phyloP scores from a whole-genome alignment of 2,888 invertebrate species.

The Sipha maydis region DNA sequence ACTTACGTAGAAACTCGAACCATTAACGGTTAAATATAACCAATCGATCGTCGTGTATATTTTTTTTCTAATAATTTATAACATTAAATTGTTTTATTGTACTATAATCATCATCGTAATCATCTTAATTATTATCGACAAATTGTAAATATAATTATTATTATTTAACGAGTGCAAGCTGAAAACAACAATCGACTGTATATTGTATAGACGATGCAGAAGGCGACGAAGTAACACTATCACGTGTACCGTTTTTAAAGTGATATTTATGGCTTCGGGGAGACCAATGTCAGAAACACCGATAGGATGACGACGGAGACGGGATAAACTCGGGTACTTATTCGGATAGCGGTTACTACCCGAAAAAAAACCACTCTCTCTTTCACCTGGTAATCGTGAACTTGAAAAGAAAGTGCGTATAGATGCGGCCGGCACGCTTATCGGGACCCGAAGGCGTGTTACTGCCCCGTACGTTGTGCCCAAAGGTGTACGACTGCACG shows the following conservation, averaged over 20 bases:
- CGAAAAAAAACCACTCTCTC: slow-evolving; percentile 55
- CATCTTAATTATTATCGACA: not conserved
- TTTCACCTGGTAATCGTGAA: slow-evolving; percentile 56
- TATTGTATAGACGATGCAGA: not conserved
- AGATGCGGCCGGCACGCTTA: not conserved
- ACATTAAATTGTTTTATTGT: not conserved
- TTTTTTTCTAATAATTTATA: not conserved
- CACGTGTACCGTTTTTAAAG: not conserved
- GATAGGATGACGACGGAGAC: too few species aligned
- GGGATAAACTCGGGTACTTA: not conserved
- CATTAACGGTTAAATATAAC: not conserved
- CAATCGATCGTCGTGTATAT: not conserved
- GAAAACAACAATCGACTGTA: slow-evolving; percentile 1
- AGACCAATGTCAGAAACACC: slow-evolving; percentile 27
- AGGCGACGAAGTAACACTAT: slow-evolving; percentile 35
- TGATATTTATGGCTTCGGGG: not conserved
- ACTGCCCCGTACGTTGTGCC: not conserved
- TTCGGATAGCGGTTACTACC: slow-evolving; percentile 6
- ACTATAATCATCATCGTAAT: not conserved
- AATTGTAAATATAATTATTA: not conserved
- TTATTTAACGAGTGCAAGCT: slow-evolving; percentile 35
- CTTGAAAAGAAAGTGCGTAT: slow-evolving; percentile 59
- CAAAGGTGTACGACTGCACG: slow-evolving; percentile 10
- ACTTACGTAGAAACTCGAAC: not conserved
- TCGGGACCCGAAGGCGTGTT: not conserved